phyloP scores from a whole-genome alignment of 2,113 vertebrate genomes.

The Notechis scutatus region DNA sequence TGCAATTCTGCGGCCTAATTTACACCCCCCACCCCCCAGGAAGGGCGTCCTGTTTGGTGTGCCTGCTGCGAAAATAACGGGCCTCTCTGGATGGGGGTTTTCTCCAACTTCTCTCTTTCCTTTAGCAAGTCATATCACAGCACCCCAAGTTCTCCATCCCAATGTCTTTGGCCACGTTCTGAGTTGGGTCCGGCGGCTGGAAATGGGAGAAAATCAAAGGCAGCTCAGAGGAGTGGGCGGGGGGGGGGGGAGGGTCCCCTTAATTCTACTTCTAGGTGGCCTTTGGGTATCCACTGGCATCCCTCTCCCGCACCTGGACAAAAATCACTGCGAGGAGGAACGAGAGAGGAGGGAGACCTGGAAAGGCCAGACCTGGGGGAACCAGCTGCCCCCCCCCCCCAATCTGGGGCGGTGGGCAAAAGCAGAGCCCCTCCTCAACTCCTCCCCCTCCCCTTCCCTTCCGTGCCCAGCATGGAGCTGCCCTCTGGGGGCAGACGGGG shows the following conservation, averaged over 20 bases:
- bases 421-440: neutral
- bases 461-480: neutral
- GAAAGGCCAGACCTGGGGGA: neutral
- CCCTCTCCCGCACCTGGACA: neutral
- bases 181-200: neutral
- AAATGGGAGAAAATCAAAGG: neutral
- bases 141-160: too few species aligned
- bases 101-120: neutral
- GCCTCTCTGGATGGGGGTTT: accelerated
- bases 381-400: neutral
- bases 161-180: neutral
- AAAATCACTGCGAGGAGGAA: neutral
- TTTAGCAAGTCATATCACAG: neutral
- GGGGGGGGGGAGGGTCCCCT: accelerated
- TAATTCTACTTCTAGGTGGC: neutral
- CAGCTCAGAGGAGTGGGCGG: neutral
- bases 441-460: neutral
- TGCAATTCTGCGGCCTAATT: neutral
- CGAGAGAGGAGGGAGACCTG: neutral
- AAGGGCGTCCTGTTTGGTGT: neutral
- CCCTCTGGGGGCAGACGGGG: neutral
- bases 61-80: neutral
- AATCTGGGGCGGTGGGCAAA: neutral
- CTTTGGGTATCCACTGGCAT: neutral
- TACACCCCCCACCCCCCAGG: neutral